Evolutionary conservation across 2,113 vertebrate genomes (phyloP), one percentile per base, ranked within the genome.

Genomic region (Parotia lawesii): DNA sequence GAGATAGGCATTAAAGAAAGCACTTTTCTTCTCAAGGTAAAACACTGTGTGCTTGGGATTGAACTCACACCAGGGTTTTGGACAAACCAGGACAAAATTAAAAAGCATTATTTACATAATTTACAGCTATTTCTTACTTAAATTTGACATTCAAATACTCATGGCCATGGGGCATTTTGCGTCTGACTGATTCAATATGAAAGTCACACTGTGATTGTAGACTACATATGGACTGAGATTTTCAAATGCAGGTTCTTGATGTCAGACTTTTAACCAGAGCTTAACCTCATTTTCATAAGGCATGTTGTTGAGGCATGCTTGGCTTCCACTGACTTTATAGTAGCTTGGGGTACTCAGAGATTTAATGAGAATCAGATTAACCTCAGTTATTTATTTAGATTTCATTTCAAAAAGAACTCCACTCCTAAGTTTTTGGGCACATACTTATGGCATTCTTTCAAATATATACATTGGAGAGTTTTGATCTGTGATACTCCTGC

Each of bases 311-410:
- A 57, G 83, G 69, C 90, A 93, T 53, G 72, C 64, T 91, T 75
- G 62, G 42, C 85, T 96, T 88, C n/a, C 67, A 76, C 18, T 53
- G 75, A 67, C 60, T 74, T 91, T 67, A 47, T 3, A 88, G 82
- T 53, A 93, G 69, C 87, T 95, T 73, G 28, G 38, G 47, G 60
- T 89, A 87, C 47, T 95, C 45, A 64, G 25, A 45, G 60, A 74
- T 88, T 86, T 86, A 83, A 88, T 77, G 78, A 95, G 85, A 90
- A 83, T 86, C 65, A 91, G 82, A 93, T 94, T 93, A 94, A 88
- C 51, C 40, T 90, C 67, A 87, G 45, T 65, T 76, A 88, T 88
- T 95, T 91, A 45, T 80, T 88, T 87, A 56, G 58, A 76, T 33
- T 94, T 58, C 38, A 73, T 42, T 91, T 64, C 53, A 84, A 77